These are phyloP conservation scores for Tylochromis polylepis DNA, from an alignment of 2,113 vertebrate genomes.

Conservation along the genomic window DNA sequence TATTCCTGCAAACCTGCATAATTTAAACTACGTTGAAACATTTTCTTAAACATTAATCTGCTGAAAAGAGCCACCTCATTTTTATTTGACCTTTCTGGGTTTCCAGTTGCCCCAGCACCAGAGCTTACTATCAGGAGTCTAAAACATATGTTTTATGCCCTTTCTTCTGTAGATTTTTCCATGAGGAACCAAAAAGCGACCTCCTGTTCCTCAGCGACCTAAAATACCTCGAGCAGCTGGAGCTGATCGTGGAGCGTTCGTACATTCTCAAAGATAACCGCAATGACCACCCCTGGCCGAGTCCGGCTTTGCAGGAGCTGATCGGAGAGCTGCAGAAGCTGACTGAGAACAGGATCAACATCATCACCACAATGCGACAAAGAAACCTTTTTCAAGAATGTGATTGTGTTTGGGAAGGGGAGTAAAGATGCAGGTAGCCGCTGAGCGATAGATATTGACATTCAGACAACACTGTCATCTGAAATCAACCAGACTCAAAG, in stretches of 20 bases:
- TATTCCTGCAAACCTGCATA: too few species aligned
- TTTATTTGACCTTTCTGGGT: rapidly evolving
- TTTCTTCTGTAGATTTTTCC: conserved; percentile 32
- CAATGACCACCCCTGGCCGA: conserved; percentile 53
- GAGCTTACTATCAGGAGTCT: background rate
- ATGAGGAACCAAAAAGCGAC: conserved; percentile 51
- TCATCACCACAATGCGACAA: conserved; percentile 46
- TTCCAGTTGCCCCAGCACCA: rapidly evolving
- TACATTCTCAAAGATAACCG: conserved; percentile 40
- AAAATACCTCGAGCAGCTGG: conserved; percentile 46
- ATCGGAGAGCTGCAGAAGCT: conserved; percentile 41
- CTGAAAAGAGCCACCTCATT: background rate
- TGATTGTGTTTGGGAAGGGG: conserved; percentile 53
- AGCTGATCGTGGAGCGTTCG: conserved; percentile 56
- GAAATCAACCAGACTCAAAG: background rate
- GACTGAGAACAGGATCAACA: conserved; percentile 40
- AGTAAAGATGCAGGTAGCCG: background rate
- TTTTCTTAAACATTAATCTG: background rate
- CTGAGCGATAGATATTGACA: background rate
- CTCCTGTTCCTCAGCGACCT: conserved; percentile 50
- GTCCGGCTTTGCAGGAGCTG: conserved; percentile 27
- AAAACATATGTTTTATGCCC: background rate
- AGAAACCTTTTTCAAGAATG: conserved; percentile 42
- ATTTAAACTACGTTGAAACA: background rate
- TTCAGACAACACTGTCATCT: background rate